Base-by-base conservation (phyloP, 2,797 vertebrate genomes). In the Argya squamiceps region DNA sequence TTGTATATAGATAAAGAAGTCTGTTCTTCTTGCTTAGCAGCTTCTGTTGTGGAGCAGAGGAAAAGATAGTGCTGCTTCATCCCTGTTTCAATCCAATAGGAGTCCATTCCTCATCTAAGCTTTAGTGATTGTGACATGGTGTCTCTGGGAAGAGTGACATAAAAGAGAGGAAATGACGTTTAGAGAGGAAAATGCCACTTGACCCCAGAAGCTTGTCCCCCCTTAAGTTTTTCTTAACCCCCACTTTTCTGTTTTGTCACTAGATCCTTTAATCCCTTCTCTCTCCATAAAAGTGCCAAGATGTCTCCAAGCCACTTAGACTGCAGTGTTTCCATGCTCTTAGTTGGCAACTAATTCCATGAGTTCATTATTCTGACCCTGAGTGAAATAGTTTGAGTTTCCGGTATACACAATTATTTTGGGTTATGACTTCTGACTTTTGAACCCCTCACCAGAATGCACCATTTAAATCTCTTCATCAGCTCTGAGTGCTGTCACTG, bases 201-300 rank as follows among this genome's bases (percentile, higher is more conserved):
- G 89, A 96, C 89, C 93, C 89, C 69, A 56, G 46, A 91, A 69
- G n/a, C 69, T 93, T 82, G 76, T 92, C 10, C 37, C 53, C 85
- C 82, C 30, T 81, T 73, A 74, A 95, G 85, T 87, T 96, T 96
- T 86, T 94, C 77, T 92, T 95, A 95, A 88, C 52, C 49, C 81
- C 12, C 47, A 89, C 82, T 88, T 89, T 94, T 93, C 88, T 92
- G 67, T 92, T 93, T 91, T 96, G 90, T 94, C 93, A 96, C 76
- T 82, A 69, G 88, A 95, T 95, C 85, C 80, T 97, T 97, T 97
- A 94, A 96, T 96, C 71, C 80, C 8, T 78, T 96, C 90, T 91
- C 92, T 96, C 96, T 96, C 83, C 91, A 95, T 97, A 94, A 95
- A 97, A 97, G 96, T 96, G 96, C 95, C 94, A 97, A 92, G 82